Percentiles rank a stretch among this genome's conserved stretches.
phyloP scores from a whole-genome alignment of 1,140 invertebrate species.

The Orchestia grillus region DNA sequence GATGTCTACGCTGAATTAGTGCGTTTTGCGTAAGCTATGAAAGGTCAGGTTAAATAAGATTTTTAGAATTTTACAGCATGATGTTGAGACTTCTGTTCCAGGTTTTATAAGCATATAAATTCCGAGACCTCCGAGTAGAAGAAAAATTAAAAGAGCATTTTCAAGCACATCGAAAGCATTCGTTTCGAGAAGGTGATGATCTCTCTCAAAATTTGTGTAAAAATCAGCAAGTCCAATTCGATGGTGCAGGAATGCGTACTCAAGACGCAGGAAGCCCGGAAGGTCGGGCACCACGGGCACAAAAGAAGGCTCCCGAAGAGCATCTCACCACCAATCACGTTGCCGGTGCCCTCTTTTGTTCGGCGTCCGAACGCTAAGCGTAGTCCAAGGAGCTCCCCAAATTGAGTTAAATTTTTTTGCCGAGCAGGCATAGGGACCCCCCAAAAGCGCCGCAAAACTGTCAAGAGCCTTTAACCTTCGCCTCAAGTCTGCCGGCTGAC shows the following conservation, averaged over 20 bases:
- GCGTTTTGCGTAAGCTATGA: too few relatives aligned
- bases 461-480: not conserved
- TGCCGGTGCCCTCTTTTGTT: not conserved
- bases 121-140: too few relatives aligned
- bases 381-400: not conserved
- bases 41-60: too few relatives aligned
- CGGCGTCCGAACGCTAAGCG: not conserved
- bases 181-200: not conserved
- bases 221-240: not conserved
- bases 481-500: not conserved
- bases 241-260: not conserved
- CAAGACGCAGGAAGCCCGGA: not conserved
- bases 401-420: constrained; percentile 49
- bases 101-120: too few relatives aligned
- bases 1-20: too few relatives aligned
- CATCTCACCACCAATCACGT: not conserved
- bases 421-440: not conserved
- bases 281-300: not conserved
- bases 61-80: too few relatives aligned
- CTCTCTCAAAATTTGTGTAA: not conserved
- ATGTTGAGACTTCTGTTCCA: too few relatives aligned
- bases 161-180: not conserved
- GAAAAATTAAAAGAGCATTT: too few relatives aligned
- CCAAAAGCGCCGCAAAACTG: not conserved
- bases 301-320: not conserved